These are phyloP conservation scores for Erpobdella octoculata DNA, from an alignment of 2,888 invertebrate genomes.

Conservation along the genomic window DNA sequence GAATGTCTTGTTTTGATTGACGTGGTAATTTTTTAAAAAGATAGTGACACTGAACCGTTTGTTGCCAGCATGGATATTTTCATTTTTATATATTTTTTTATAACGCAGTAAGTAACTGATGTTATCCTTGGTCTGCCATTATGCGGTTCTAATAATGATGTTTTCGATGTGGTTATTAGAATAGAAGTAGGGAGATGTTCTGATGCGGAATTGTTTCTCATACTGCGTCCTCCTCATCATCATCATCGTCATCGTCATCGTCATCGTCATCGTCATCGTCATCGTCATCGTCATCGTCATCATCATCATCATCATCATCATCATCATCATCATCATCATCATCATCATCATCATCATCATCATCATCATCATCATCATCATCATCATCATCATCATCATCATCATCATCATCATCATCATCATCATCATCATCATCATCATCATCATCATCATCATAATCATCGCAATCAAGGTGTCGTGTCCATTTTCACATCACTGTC, in stretches of 20 bases:
- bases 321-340: slow-evolving; percentile 22
- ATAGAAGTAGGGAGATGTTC: too few species aligned
- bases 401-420: slow-evolving; percentile 17
- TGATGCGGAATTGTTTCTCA: too few species aligned
- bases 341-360: slow-evolving; percentile 16
- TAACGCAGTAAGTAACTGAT: too few species aligned
- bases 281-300: slow-evolving; percentile 17
- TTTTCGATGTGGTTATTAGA: not conserved
- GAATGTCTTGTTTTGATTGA: too few species aligned
- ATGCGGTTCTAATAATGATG: not conserved
- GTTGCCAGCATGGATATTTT: too few species aligned
- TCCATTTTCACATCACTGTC: too few species aligned
- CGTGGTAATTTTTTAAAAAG: too few species aligned
- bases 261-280: slow-evolving; percentile 23
- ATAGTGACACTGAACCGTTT: too few species aligned
- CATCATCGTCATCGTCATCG: slow-evolving; percentile 11
- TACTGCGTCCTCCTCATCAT: too few species aligned
- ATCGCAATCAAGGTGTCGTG: too few species aligned
- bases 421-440: slow-evolving; percentile 18
- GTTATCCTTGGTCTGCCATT: too few species aligned
- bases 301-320: slow-evolving; percentile 15
- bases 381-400: slow-evolving; percentile 11
- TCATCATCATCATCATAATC: slow-evolving; percentile 13
- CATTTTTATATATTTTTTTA: too few species aligned
- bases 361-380: slow-evolving; percentile 8